A percentile compares a stretch with the other conserved stretches of the same genome.
These are phyloP conservation scores for Cyprinella venusta DNA, from an alignment of 2,797 vertebrate genomes.

Conservation along the genomic window DNA sequence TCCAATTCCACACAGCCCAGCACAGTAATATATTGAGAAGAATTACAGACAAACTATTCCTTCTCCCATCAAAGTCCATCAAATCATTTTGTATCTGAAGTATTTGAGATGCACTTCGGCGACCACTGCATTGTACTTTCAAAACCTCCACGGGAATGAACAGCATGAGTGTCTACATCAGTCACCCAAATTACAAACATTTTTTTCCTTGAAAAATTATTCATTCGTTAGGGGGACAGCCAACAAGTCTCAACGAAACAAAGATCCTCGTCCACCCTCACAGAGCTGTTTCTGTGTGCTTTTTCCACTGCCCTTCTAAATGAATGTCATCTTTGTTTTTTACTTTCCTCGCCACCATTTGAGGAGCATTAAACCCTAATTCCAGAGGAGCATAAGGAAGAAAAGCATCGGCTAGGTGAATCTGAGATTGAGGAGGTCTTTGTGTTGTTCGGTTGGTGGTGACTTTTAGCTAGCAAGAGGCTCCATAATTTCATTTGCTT, in stretches of 20 bases:
- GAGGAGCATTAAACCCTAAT: slow-evolving; percentile 5
- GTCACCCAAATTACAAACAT: no score
- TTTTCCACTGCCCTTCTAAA: neutral
- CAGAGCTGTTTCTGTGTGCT: neutral
- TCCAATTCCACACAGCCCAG: slow-evolving; percentile 10
- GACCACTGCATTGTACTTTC: neutral
- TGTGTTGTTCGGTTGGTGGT: slow-evolving; percentile 4
- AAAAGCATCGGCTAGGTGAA: neutral
- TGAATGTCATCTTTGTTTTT: neutral
- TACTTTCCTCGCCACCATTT: neutral
- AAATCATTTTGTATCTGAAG: neutral
- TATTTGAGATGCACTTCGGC: neutral
- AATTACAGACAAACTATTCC: neutral
- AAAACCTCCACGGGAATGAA: neutral
- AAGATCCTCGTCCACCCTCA: neutral
- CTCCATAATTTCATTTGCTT: slow-evolving; percentile 52
- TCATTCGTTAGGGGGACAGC: no score
- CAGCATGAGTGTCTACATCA: neutral
- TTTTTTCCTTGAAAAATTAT: no score
- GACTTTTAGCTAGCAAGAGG: slow-evolving; percentile 24
- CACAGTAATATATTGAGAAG: neutral
- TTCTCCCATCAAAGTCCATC: neutral
- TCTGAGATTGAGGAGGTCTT: slow-evolving; percentile 1
- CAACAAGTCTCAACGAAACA: neutral
- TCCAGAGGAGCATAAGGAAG: neutral